Percentiles rank a stretch among this genome's conserved stretches.
Conservation (phyloP, 2,113 vertebrate genomes). For the Tretioscincus oriximinensis region DNA sequence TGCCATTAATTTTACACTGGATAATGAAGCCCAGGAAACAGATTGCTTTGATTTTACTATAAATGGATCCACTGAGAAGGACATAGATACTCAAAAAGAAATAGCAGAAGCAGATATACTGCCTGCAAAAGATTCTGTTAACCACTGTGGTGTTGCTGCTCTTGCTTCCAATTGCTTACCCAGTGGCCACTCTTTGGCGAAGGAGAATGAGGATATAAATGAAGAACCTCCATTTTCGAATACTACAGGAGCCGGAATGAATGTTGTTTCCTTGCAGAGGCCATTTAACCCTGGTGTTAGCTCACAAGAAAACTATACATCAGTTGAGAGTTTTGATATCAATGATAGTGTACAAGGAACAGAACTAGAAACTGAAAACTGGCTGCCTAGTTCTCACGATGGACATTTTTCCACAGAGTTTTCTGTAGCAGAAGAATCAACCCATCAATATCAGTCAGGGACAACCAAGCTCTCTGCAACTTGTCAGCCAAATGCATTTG, state of each 20-base stretch:
- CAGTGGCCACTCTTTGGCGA: conserved; percentile 57
- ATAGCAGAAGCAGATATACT: conserved; percentile 50
- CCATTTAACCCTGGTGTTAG: conserved; percentile 53
- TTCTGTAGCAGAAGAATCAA: conserved; percentile 52
- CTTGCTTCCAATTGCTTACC: conserved; percentile 58
- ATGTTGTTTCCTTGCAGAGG: conserved; percentile 64
- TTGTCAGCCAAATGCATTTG: conserved; percentile 51
- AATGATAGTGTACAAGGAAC: conserved; percentile 61
- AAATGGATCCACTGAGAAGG: conserved; percentile 74
- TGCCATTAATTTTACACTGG: conserved; percentile 73
- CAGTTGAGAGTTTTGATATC: conserved; percentile 56
- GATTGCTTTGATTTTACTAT: conserved; percentile 69
- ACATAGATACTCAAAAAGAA: conserved; percentile 69
- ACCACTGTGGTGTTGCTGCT: conserved; percentile 54
- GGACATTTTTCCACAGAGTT: conserved; percentile 36
- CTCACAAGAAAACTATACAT: conserved; percentile 57
- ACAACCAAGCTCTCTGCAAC: conserved; percentile 52
- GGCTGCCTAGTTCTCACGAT: conserved; percentile 52
- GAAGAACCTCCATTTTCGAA: conserved; percentile 55
- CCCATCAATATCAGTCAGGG: conserved; percentile 52
- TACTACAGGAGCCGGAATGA: conserved; percentile 59
- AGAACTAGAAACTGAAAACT: conserved; percentile 55
- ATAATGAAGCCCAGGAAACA: conserved; percentile 70
- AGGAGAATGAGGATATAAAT: conserved; percentile 63
- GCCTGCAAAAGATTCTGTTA: conserved; percentile 61